Percentiles rank a stretch among this genome's conserved stretches.
phyloP scores from a whole-genome alignment of 2,797 vertebrate species.

The Bryconaethiops microstoma region DNA sequence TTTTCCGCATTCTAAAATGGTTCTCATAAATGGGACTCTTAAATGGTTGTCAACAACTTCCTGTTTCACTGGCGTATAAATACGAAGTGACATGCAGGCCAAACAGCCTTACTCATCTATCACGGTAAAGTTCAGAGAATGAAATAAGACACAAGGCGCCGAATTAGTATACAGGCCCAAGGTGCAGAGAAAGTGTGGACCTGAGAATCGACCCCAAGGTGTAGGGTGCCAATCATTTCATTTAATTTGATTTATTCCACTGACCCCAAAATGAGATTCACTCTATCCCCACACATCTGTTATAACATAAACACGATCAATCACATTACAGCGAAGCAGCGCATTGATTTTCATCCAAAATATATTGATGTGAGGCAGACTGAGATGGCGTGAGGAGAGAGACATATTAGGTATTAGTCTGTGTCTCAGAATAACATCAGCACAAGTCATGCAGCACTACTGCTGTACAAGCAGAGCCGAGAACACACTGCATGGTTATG shows the following conservation, averaged over 20 bases:
- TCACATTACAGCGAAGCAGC: constrained; percentile 43
- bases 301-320: constrained; percentile 43
- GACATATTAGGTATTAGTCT: constrained; percentile 18
- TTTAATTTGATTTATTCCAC: constrained; percentile 28
- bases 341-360: constrained; percentile 50
- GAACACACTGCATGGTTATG: constrained; percentile 9
- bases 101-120: background rate
- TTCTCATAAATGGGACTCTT: too few species aligned
- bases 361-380: constrained; percentile 23
- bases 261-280: constrained; percentile 37
- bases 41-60: background rate
- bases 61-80: background rate
- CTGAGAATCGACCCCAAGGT: constrained; percentile 10
- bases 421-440: constrained; percentile 9
- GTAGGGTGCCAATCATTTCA: constrained; percentile 45
- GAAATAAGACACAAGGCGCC: constrained; percentile 3
- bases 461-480: constrained; percentile 1
- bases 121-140: constrained; percentile 13
- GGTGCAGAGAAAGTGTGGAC: background rate
- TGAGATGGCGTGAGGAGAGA: constrained; percentile 26
- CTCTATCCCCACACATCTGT: constrained; percentile 20
- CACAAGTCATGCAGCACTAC: constrained; percentile 3
- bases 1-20: background rate
- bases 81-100: background rate
- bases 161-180: constrained; percentile 16